Conservation (phyloP, 2,113 vertebrate species). For the Camelus bactrianus region DNA sequence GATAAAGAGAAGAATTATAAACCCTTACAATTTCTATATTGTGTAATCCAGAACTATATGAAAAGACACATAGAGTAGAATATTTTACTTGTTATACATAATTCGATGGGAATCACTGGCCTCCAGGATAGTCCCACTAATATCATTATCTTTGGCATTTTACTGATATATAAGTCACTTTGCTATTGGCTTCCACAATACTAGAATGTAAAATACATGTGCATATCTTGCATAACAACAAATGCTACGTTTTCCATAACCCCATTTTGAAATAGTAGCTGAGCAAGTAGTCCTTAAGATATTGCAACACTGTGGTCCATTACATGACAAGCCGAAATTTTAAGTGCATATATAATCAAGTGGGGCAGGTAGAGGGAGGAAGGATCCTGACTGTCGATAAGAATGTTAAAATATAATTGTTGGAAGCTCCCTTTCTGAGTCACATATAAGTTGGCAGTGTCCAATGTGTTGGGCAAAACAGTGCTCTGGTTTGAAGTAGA, state of each 20-base stretch:
- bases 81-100: not conserved
- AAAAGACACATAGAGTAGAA: not conserved
- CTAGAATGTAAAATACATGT: not conserved
- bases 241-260: not conserved
- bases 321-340: not conserved
- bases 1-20: not conserved
- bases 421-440: not conserved
- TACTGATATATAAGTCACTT: not conserved
- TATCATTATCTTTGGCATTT: not conserved
- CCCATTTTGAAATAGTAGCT: not conserved
- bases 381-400: not conserved
- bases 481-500: not conserved
- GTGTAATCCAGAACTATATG: not conserved
- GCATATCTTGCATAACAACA: not conserved
- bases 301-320: not conserved
- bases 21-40: not conserved
- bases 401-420: not conserved
- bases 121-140: not conserved
- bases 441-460: not conserved
- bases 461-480: not conserved
- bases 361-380: not conserved
- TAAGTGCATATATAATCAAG: not conserved
- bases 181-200: not conserved
- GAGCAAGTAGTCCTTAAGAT: not conserved
- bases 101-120: not conserved